A percentile compares a stretch with the other conserved stretches of the same genome.
Conservation (phyloP, 2,113 vertebrate species). For the Ginglymostoma cirratum region DNA sequence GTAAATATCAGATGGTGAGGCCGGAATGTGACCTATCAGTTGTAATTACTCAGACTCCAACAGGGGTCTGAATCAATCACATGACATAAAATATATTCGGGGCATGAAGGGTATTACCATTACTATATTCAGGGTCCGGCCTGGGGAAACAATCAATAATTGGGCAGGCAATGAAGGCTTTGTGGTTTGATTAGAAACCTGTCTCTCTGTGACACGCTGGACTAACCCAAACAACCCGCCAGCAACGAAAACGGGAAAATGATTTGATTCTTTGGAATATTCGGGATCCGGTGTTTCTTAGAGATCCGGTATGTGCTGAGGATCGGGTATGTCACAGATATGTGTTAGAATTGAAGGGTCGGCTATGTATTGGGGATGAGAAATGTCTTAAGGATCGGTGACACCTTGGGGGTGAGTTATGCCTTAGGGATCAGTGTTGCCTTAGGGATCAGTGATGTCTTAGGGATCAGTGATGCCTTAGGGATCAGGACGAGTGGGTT, state of each 20-base stretch:
- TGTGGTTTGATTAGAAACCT: neutral
- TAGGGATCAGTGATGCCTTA: no score
- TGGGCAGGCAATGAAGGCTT: no score
- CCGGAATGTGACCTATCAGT: neutral
- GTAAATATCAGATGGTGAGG: neutral
- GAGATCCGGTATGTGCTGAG: neutral
- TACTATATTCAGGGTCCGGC: no score
- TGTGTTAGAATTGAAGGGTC: neutral
- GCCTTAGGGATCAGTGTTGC: no score
- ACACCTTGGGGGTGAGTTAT: no score
- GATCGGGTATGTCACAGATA: neutral
- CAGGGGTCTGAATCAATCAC: neutral
- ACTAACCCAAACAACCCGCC: neutral
- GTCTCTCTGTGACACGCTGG: neutral
- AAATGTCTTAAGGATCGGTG: no score
- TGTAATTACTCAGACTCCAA: neutral
- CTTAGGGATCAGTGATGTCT: no score
- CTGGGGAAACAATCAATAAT: neutral
- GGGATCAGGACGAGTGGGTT: no score
- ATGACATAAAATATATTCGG: neutral
- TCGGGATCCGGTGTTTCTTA: neutral
- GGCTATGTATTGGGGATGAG: neutral
- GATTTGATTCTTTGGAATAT: neutral
- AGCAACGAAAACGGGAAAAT: no score
- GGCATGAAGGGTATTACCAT: no score